Percentiles rank a stretch among this genome's conserved stretches.
Evolutionary conservation across 1,140 invertebrate species (phyloP).

Genomic region (Schlechtendalia chinensis): DNA sequence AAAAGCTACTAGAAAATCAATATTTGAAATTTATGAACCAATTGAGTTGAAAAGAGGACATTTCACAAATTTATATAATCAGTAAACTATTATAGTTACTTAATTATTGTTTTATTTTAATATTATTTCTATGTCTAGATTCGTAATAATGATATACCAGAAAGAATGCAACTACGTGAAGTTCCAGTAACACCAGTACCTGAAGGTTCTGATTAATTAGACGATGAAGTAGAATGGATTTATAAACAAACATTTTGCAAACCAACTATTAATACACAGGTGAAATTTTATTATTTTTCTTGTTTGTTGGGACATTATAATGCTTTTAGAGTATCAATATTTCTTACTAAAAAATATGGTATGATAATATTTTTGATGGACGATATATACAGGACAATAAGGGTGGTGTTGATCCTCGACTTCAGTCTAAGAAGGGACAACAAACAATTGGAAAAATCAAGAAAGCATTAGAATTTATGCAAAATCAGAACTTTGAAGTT

Average conservation of each 20-base stretch:
- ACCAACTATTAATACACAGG: slow-evolving; percentile 76
- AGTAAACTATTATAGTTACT: slow-evolving; percentile 59
- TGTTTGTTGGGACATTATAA: too few species aligned
- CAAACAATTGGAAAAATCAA: slow-evolving; percentile 82
- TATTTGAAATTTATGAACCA: slow-evolving; percentile 95
- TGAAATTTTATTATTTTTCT: slow-evolving; percentile 54
- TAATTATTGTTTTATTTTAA: neutral
- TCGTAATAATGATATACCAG: slow-evolving; percentile 83
- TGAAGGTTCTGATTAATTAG: slow-evolving; percentile 82
- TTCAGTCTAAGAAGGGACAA: slow-evolving; percentile 53
- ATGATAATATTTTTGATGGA: neutral
- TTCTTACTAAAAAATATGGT: too few species aligned
- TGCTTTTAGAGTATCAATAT: too few species aligned
- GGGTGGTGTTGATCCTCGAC: slow-evolving; percentile 53
- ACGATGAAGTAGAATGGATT: slow-evolving; percentile 97
- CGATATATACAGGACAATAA: slow-evolving; percentile 51
- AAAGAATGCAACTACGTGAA: slow-evolving; percentile 86
- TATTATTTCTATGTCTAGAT: slow-evolving; percentile 60
- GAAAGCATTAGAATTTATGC: slow-evolving; percentile 92
- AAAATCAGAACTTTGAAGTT: slow-evolving; percentile 92
- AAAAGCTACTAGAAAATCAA: slow-evolving; percentile 81
- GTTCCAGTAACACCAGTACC: slow-evolving; percentile 80
- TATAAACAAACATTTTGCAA: slow-evolving; percentile 90
- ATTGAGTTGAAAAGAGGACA: slow-evolving; percentile 94
- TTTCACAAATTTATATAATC: slow-evolving; percentile 91